Percentiles rank a stretch among this genome's conserved stretches.
Evolutionary conservation across 2,113 vertebrate genomes (phyloP).

Genomic region (Ramphastos sulfuratus): DNA sequence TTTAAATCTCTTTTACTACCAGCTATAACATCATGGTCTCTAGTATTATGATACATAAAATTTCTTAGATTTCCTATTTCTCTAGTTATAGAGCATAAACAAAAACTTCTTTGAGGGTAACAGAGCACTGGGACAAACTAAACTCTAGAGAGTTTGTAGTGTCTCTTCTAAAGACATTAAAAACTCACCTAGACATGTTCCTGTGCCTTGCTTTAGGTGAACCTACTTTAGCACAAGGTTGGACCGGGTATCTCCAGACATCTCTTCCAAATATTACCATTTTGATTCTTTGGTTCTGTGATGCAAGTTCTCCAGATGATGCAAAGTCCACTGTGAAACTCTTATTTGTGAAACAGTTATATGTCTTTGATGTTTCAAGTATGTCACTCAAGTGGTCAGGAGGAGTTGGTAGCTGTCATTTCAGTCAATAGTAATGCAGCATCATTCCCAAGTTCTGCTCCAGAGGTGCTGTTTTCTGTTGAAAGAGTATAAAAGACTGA

Average conservation of each 20-base stretch:
- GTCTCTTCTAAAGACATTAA: no score
- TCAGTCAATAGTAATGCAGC: not conserved
- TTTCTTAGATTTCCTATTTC: not conserved
- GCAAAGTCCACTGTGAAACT: not conserved
- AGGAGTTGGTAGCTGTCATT: not conserved
- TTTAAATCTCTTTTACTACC: constrained; percentile 16
- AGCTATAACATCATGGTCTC: not conserved
- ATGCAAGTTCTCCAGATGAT: not conserved
- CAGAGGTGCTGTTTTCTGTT: not conserved
- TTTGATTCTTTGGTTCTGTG: no score
- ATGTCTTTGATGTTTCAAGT: not conserved
- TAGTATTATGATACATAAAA: constrained; percentile 5
- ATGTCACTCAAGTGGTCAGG: not conserved
- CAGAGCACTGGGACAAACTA: no score
- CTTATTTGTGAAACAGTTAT: not conserved
- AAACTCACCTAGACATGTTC: no score
- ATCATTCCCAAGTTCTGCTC: not conserved
- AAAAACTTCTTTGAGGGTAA: no score
- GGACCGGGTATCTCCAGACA: no score
- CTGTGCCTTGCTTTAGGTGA: no score
- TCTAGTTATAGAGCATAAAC: not conserved
- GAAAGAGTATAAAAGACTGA: not conserved
- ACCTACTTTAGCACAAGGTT: no score
- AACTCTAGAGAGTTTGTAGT: no score
- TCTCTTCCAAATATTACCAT: no score